phyloP scores from a whole-genome alignment of 2,888 invertebrate genomes.

The Drosophila paracracens region DNA sequence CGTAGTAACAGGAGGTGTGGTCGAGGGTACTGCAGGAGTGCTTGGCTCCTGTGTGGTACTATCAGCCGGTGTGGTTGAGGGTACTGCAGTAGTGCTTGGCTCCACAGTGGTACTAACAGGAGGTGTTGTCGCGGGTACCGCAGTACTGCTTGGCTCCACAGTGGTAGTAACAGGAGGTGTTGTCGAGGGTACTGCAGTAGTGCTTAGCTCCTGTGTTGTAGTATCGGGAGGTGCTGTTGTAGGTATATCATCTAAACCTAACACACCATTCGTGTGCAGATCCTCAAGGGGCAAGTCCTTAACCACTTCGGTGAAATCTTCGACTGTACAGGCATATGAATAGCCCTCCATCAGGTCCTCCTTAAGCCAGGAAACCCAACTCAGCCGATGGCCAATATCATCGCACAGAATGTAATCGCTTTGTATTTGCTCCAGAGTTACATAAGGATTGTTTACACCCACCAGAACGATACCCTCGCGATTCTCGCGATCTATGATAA shows the following conservation, averaged over 20 bases:
- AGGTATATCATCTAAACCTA: slow-evolving; percentile 62
- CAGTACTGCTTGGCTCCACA: neutral
- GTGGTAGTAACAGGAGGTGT: neutral
- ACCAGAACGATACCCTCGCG: slow-evolving; percentile 86
- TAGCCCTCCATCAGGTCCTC: slow-evolving; percentile 74
- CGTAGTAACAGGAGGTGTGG: neutral
- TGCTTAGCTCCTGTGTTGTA: neutral
- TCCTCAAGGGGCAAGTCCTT: slow-evolving; percentile 72
- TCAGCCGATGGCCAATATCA: slow-evolving; percentile 73
- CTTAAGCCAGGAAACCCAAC: slow-evolving; percentile 77
- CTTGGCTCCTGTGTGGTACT: neutral
- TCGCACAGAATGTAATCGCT: slow-evolving; percentile 76
- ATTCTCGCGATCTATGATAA: slow-evolving; percentile 85
- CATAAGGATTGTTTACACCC: slow-evolving; percentile 85
- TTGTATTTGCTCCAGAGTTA: slow-evolving; percentile 67
- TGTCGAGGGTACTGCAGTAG: neutral
- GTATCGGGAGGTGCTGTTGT: slow-evolving; percentile 16
- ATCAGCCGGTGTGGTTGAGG: neutral
- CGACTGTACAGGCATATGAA: slow-evolving; percentile 78
- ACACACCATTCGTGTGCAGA: slow-evolving; percentile 68
- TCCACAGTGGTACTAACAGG: neutral
- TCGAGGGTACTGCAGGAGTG: slow-evolving; percentile 5
- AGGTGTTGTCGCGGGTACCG: neutral
- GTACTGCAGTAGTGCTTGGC: slow-evolving; percentile 1
- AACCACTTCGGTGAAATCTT: slow-evolving; percentile 71